Percentiles rank a stretch among this genome's conserved stretches.
Conservation (phyloP, 2,888 invertebrate genomes). For the Uloborus plumipes region DNA sequence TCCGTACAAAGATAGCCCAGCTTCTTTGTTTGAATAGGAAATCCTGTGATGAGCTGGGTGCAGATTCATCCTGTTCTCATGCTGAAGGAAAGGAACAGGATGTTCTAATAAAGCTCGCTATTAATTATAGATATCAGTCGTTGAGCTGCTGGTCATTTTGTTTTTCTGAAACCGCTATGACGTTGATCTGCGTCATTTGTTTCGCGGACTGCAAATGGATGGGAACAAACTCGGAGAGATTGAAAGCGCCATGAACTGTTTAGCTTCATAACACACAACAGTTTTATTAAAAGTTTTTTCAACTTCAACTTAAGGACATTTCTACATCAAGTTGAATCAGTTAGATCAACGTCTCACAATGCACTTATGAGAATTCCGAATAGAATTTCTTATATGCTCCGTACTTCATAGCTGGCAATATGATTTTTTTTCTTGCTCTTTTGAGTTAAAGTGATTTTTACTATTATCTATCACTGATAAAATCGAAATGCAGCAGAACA, state of each 20-base stretch:
- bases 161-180: slow-evolving; percentile 17
- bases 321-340: too few species aligned
- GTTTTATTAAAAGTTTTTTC: too few species aligned
- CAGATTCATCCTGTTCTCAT: slow-evolving; percentile 60
- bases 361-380: too few species aligned
- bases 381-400: too few species aligned
- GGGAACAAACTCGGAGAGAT: neutral
- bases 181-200: neutral
- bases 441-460: too few species aligned
- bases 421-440: too few species aligned
- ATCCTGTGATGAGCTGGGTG: slow-evolving; percentile 45
- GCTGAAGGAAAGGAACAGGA: slow-evolving; percentile 40
- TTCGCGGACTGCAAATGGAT: neutral
- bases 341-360: too few species aligned
- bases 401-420: too few species aligned
- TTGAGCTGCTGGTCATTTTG: slow-evolving; percentile 19
- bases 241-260: neutral
- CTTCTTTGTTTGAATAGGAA: slow-evolving; percentile 49
- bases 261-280: neutral
- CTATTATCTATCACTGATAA: too few species aligned
- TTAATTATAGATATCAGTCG: slow-evolving; percentile 47
- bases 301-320: too few species aligned
- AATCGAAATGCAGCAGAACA: too few species aligned
- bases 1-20: neutral
- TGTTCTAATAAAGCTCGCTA: slow-evolving; percentile 48